phyloP scores from a whole-genome alignment of 2,113 vertebrate genomes.

The Chionis minor region DNA sequence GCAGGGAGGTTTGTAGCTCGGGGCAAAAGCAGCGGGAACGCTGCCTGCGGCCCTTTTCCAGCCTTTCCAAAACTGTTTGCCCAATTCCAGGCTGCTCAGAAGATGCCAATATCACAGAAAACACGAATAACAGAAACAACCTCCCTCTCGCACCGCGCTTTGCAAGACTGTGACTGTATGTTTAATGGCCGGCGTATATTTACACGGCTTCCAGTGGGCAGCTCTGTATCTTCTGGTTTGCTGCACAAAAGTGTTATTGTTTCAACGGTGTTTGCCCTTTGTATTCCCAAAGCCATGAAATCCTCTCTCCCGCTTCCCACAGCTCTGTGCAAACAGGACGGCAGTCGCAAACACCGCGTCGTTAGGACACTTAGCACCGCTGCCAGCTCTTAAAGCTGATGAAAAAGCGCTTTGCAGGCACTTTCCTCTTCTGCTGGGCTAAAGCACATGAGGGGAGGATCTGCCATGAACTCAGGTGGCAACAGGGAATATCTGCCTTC shows the following conservation, averaged over 20 bases:
- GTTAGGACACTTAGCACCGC: not conserved
- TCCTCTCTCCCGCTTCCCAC: conserved; percentile 1
- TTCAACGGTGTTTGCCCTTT: not conserved
- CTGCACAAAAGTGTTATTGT: conserved; percentile 12
- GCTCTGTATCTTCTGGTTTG: conserved; percentile 8
- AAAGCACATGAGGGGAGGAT: not conserved
- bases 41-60: fast-evolving
- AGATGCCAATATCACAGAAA: not conserved
- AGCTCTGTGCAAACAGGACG: not conserved
- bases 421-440: not conserved
- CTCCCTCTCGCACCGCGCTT: not conserved
- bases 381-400: not conserved
- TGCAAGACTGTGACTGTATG: not conserved
- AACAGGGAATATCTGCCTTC: not conserved
- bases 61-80: not conserved
- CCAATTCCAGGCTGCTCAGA: not conserved
- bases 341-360: fast-evolving
- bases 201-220: not conserved
- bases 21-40: not conserved
- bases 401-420: not conserved
- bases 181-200: not conserved
- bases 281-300: not conserved
- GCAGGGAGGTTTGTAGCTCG: not conserved
- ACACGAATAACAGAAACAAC: not conserved
- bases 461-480: not conserved